These are phyloP conservation scores for Lontra canadensis DNA, from an alignment of 2,113 vertebrate species.

Conservation along the genomic window DNA sequence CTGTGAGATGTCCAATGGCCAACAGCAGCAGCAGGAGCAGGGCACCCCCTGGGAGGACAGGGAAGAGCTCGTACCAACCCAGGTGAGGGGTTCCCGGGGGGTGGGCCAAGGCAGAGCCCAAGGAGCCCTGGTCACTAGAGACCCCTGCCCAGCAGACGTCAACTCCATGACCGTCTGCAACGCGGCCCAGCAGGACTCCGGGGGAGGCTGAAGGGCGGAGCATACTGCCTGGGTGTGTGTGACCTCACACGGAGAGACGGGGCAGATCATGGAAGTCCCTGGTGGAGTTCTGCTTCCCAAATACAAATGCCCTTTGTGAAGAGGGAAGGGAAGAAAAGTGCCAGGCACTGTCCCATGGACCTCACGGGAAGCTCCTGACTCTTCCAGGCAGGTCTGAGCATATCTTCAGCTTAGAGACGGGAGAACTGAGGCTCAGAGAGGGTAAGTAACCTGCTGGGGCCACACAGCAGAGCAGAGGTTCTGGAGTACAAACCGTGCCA, in stretches of 20 bases:
- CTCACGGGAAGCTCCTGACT: neutral
- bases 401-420: neutral
- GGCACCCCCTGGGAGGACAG: neutral
- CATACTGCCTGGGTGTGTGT: fast-evolving
- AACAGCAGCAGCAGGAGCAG: neutral
- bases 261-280: neutral
- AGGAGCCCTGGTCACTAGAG: neutral
- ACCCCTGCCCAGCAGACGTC: neutral
- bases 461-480: neutral
- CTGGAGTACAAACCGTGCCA: neutral
- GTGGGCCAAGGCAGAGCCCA: neutral
- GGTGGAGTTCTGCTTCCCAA: neutral
- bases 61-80: neutral
- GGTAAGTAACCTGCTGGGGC: neutral
- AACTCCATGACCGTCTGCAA: fast-evolving
- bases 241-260: neutral
- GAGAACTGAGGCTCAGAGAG: neutral
- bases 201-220: neutral
- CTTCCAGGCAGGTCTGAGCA: neutral
- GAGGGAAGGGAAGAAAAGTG: neutral
- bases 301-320: neutral
- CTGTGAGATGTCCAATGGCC: fast-evolving
- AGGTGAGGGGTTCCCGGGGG: neutral
- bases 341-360: neutral
- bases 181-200: neutral